Evolutionary conservation across 2,888 invertebrate species (phyloP), one percentile per base, ranked within the genome.

Genomic region (Anodontia alba): DNA sequence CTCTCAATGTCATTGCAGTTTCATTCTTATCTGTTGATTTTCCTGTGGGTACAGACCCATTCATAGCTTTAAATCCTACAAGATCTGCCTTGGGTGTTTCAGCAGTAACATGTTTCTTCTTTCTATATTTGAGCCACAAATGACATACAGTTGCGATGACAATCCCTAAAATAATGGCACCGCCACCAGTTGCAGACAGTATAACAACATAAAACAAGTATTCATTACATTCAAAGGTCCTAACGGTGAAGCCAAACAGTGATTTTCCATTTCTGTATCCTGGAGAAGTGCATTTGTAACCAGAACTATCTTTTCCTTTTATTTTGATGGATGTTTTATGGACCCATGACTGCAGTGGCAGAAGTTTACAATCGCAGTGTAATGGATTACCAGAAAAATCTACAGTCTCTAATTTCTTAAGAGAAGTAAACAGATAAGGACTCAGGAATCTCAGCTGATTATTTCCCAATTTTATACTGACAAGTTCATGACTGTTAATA

Each of bases 331-430:
- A 77, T 15, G 88, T 87, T 49, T 78, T 77, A 8, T 72, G 54
- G 15, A 90, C 26, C 93, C 93, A 93, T 69, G 88, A 81, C 33
- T 88, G 83, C 67, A 94, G 86, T 7, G 86, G 88, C 8, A 92
- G 62, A 67, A 91, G 80, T 29, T 89, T 88, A 84, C 93, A 94
- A 26, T 87, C 87, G 78, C 93, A 93, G 43, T 86, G 66, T 75
- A 92, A 92, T 8, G 91, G 91, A 77, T 93, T 93, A 46, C 81
- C 72, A 8, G 91, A 89, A 57, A 93, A 84, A 67, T 91, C 91
- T 5, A 93, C 78, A 36, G 72, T 66, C 66, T 90, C 73, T 20
- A 93, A 75, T 7, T 88, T 78, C 23, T 66, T 54, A 12, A 92
- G 66, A n/a, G 81, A 77, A 20, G 87, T 71, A 68, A 93, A 90